A percentile compares a stretch with the other conserved stretches of the same genome.
These are phyloP conservation scores for Lucifuga dentata DNA, from an alignment of 2,113 vertebrate genomes.

Conservation along the genomic window DNA sequence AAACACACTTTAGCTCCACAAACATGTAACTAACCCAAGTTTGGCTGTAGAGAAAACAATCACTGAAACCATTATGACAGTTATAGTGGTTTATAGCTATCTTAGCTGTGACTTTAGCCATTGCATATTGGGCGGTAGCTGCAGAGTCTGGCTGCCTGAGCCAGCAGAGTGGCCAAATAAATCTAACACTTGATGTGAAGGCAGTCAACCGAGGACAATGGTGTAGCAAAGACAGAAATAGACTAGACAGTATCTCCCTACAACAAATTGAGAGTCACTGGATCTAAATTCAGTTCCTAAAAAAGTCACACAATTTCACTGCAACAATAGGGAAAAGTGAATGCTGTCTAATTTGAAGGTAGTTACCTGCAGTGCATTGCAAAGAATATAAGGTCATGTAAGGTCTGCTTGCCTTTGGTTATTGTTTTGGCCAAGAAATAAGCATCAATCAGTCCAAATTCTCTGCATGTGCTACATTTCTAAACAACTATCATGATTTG, in stretches of 20 bases:
- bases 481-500: too few species aligned
- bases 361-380: slow-evolving; percentile 24
- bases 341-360: slow-evolving; percentile 51
- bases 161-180: slow-evolving; percentile 72
- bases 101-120: slow-evolving; percentile 46
- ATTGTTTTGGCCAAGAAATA: slow-evolving; percentile 19
- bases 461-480: neutral
- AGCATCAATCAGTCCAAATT: slow-evolving; percentile 10
- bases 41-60: slow-evolving; percentile 11
- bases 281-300: slow-evolving; percentile 57
- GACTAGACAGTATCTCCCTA: slow-evolving; percentile 65
- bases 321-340: slow-evolving; percentile 35
- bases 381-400: slow-evolving; percentile 33
- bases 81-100: slow-evolving; percentile 48
- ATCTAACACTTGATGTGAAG: slow-evolving; percentile 73
- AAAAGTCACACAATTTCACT: slow-evolving; percentile 42
- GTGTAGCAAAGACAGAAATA: slow-evolving; percentile 74
- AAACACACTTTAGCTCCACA: slow-evolving; percentile 1
- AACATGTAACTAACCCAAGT: neutral
- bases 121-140: slow-evolving; percentile 58
- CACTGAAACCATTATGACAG: slow-evolving; percentile 32
- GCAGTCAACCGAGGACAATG: slow-evolving; percentile 72
- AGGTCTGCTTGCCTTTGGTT: slow-evolving; percentile 36
- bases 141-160: slow-evolving; percentile 67
- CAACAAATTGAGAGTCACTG: slow-evolving; percentile 60